phyloP scores from a whole-genome alignment of 2,113 vertebrate genomes.

The Archocentrus centrarchus region DNA sequence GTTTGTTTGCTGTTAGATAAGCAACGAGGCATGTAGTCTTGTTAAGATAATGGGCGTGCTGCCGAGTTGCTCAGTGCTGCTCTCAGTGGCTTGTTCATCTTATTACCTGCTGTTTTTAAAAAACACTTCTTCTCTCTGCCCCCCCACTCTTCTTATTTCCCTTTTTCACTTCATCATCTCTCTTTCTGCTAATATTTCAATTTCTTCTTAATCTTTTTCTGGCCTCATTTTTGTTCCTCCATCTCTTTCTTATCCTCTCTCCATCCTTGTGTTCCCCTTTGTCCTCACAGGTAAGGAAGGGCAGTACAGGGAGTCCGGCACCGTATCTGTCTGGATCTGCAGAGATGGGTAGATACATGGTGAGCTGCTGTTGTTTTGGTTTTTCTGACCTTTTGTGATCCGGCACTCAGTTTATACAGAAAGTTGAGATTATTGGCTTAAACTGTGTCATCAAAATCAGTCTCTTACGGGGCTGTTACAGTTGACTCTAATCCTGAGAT shows the following conservation, averaged over 20 bases:
- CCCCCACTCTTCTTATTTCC: neutral
- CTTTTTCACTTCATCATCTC: constrained; percentile 26
- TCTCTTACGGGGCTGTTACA: neutral
- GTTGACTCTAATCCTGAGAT: neutral
- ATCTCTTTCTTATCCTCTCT: constrained; percentile 29
- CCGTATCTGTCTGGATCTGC: constrained; percentile 87
- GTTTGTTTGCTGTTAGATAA: constrained; percentile 17
- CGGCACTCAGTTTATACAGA: neutral
- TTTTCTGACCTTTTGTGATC: neutral
- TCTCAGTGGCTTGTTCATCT: constrained; percentile 44
- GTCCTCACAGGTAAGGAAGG: constrained; percentile 88
- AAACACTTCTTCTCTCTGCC: constrained; percentile 29
- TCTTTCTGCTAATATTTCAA: constrained; percentile 31
- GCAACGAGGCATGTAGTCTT: constrained; percentile 8
- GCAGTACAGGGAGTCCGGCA: constrained; percentile 85
- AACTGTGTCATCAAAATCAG: neutral
- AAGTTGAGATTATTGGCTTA: neutral
- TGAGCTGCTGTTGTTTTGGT: constrained; percentile 62
- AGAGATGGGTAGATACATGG: constrained; percentile 92
- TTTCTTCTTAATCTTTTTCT: constrained; percentile 15
- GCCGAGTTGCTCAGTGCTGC: constrained; percentile 30
- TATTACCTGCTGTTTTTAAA: constrained; percentile 43
- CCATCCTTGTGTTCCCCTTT: constrained; percentile 20
- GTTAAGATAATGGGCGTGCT: constrained; percentile 40
- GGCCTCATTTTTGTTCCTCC: neutral